Evolutionary conservation across 2,797 vertebrate species (phyloP), one percentile per base, ranked within the genome.

Genomic region (Sarcoramphus papa): DNA sequence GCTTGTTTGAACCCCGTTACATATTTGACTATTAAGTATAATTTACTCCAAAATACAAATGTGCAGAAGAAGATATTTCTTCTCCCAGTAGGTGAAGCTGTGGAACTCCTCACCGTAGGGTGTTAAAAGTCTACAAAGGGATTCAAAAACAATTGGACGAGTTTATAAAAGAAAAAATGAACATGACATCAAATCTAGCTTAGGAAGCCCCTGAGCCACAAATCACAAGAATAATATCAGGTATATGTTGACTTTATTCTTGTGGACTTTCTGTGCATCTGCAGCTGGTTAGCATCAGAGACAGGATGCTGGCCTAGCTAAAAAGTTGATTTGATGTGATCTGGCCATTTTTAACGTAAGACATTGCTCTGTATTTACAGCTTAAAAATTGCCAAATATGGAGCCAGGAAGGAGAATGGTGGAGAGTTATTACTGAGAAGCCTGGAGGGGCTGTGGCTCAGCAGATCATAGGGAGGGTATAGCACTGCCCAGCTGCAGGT

Each of bases 401-500:
- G 60, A 67, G 24, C 43, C 41, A 17, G 5, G 1, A 28, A 73
- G 22, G 54, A 76, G 56, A 67, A 1, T 0, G 1, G 20, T 11
- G 12, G 30, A 47, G n/a, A 1, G 3, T 70, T 40, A 5, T 8
- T 7, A 5, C n/a, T 40, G 77, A 76, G 62, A 22, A 78, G 56
- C 18, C 59, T 68, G 21, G 63, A 22, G 53, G 48, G 68, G 35
- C 74, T 50, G 56, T 87, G 88, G 68, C 65, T 87, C 84, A 75
- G 75, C 12, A 35, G 15, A 25, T 51, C 14, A 2, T 8, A 54
- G 17, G 22, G 47, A 41, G 14, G 17, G 20, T 70, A 25, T 5
- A 20, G 28, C 3, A 2, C 54, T 84, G 60, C 10, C 64, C 50
- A 84, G 31, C 62, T 80, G 88, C 89, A 82, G 40, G n/a, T 78